phyloP scores from a whole-genome alignment of 2,888 invertebrate genomes.

The Icerya purchasi region DNA sequence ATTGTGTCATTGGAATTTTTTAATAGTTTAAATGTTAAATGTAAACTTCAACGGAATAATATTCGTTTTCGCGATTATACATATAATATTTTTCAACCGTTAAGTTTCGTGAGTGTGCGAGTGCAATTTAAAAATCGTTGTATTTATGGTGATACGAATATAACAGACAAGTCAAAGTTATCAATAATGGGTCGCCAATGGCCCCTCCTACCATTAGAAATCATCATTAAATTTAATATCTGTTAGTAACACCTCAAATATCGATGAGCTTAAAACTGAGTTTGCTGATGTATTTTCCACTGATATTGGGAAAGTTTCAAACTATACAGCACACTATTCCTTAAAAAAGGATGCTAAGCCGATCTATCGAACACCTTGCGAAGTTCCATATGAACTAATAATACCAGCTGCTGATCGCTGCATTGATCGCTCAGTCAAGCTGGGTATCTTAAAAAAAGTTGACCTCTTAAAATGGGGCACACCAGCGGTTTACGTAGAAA shows the following conservation, averaged over 20 bases:
- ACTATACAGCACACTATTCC: neutral
- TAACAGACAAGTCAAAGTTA: neutral
- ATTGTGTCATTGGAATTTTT: neutral
- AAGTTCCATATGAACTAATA: conserved; percentile 15
- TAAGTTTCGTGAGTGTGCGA: neutral
- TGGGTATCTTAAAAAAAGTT: conserved; percentile 14
- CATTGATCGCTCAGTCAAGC: conserved; percentile 10
- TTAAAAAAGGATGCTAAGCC: neutral
- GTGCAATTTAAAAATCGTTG: neutral
- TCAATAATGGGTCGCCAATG: neutral
- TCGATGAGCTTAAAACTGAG: neutral
- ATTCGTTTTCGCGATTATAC: neutral
- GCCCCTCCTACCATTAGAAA: neutral
- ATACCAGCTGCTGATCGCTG: conserved; percentile 14
- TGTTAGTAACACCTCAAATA: neutral
- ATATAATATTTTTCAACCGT: neutral
- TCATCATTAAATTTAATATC: neutral
- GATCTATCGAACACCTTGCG: conserved; percentile 15
- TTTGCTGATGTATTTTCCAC: conserved; percentile 7
- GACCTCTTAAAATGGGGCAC: conserved; percentile 19
- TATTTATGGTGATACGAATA: neutral
- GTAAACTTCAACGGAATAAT: neutral
- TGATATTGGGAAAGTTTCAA: neutral
- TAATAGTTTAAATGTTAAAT: neutral
- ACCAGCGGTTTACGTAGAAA: conserved; percentile 19